phyloP scores from a whole-genome alignment of 1,140 invertebrate species.

The Lepidurus packardi region DNA sequence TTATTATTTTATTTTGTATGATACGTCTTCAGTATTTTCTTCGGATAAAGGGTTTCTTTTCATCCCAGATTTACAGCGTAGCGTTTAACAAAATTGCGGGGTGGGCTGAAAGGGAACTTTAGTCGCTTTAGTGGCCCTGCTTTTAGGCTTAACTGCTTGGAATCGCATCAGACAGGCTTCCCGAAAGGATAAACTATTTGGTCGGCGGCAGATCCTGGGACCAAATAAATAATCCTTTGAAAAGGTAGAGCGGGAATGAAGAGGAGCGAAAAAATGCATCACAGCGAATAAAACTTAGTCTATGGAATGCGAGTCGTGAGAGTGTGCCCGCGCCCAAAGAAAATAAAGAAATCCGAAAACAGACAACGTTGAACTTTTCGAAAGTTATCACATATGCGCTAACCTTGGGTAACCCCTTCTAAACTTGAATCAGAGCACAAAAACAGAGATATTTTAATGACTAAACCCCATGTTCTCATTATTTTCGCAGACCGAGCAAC shows the following conservation, averaged over 20 bases:
- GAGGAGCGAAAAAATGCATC: not conserved
- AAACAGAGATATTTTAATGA: conserved; percentile 22
- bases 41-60: not conserved
- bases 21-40: not conserved
- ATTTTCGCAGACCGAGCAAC: conserved; percentile 46
- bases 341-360: too few relatives aligned
- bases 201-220: too few relatives aligned
- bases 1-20: too few relatives aligned
- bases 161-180: conserved; percentile 50
- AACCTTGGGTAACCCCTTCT: too few relatives aligned
- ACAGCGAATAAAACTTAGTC: not conserved
- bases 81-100: not conserved
- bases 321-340: too few relatives aligned
- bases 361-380: too few relatives aligned
- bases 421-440: too few relatives aligned
- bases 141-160: not conserved
- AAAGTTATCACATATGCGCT: too few relatives aligned
- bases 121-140: not conserved
- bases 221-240: conserved; percentile 9
- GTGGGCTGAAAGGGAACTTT: not conserved
- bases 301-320: not conserved
- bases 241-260: not conserved
- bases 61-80: not conserved
- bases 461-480: conserved; percentile 32
- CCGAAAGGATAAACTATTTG: conserved; percentile 44